phyloP scores from a whole-genome alignment of 2,797 vertebrate species.

The Carduelis carduelis region DNA sequence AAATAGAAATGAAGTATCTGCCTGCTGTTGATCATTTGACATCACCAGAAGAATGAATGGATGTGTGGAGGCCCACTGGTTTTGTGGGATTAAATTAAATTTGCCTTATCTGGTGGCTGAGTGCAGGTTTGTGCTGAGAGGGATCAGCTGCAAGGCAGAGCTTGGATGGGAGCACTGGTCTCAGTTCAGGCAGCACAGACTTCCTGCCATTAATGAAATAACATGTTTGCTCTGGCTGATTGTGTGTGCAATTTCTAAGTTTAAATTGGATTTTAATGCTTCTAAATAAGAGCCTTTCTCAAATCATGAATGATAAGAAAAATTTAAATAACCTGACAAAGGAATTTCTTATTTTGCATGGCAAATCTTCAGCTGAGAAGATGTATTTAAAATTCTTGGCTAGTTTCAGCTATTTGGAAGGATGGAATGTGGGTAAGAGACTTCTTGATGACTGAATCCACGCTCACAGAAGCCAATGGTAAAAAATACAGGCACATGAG shows the following conservation, averaged over 20 bases:
- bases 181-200: neutral
- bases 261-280: neutral
- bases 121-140: neutral
- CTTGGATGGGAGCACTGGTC: neutral
- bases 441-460: neutral
- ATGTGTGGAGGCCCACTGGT: neutral
- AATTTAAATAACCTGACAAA: neutral
- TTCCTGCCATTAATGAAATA: neutral
- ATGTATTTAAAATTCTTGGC: neutral
- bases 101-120: neutral
- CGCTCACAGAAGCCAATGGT: neutral
- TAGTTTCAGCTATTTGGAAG: neutral
- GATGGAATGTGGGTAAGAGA: neutral
- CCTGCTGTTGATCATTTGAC: neutral
- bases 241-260: neutral
- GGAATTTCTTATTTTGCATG: neutral
- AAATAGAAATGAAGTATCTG: neutral
- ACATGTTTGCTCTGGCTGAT: neutral
- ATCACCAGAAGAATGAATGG: neutral
- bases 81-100: neutral
- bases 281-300: neutral
- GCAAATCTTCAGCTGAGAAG: neutral
- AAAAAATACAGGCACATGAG: neutral
- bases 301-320: neutral
- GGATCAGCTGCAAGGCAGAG: neutral